These are phyloP conservation scores for Trichacis sp. DNA, from an alignment of 2,888 invertebrate species.

Conservation along the genomic window DNA sequence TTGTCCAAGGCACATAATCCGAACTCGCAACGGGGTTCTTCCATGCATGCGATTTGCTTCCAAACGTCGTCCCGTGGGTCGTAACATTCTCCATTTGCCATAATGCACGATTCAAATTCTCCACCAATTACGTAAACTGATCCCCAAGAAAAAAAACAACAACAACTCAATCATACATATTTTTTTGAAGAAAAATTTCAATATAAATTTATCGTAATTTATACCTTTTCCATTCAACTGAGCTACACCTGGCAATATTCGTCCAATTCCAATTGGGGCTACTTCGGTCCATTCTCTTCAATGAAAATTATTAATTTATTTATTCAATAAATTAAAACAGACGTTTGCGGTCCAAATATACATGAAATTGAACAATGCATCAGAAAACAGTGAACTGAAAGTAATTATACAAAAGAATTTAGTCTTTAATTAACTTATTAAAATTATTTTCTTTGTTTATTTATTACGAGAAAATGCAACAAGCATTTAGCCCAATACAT, in stretches of 20 bases:
- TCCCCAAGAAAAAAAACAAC: too few species aligned
- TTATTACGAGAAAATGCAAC: too few species aligned
- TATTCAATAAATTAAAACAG: neutral
- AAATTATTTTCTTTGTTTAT: too few species aligned
- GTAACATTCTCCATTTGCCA: constrained; percentile 88
- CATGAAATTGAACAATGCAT: too few species aligned
- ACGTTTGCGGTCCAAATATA: too few species aligned
- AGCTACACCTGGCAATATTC: constrained; percentile 90
- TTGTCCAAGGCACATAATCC: constrained; percentile 88
- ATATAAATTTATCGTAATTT: too few species aligned
- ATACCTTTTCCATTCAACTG: constrained; percentile 78
- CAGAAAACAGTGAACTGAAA: too few species aligned
- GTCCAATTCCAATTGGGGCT: constrained; percentile 84
- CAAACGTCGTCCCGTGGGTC: constrained; percentile 77
- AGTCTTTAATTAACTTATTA: too few species aligned
- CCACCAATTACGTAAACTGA: constrained; percentile 90
- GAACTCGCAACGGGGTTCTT: constrained; percentile 89
- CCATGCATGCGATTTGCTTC: constrained; percentile 73
- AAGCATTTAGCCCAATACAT: too few species aligned
- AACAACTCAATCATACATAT: too few species aligned
- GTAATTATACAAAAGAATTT: too few species aligned
- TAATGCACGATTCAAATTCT: constrained; percentile 89
- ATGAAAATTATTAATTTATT: constrained; percentile 21
- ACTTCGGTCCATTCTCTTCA: constrained; percentile 84
- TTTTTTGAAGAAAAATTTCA: too few species aligned